Evolutionary conservation across 1,140 invertebrate species (phyloP), one percentile per base, ranked within the genome.

Genomic region (Euwallacea fornicatus): DNA sequence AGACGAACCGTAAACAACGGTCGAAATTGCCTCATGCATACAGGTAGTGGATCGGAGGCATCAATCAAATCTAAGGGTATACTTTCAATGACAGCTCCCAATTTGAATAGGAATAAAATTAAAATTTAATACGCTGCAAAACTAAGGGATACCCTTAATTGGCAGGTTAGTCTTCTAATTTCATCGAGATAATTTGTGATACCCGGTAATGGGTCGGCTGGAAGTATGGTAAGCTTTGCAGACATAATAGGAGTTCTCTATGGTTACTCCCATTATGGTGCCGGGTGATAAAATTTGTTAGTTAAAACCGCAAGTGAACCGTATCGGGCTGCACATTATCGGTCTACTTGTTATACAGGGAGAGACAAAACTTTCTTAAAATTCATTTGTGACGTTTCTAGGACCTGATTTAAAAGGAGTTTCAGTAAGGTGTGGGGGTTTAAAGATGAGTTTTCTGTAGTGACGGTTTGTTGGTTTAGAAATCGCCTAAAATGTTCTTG

Each of bases 211-310:
- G 21, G 21, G 21, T 33, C 21, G 21, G 21, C 21, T 33, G 21
- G 21, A 33, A 33, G 21, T 33, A 33, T 33, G 21, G 21, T 33
- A 33, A 33, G 21, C 21, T 33, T 33, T 33, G 21, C 21, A 33
- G 21, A 33, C 21, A 33, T 33, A 33, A 33, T 33, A 33, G 21
- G 13, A 33, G 21, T 33, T 69, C 21, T 33, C 21, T 33, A 61
- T 66, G 63, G 69, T 53, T 53, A 64, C 53, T 62, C 47, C 69
- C 63, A 71, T 71, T 71, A 71, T 60, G 55, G 63, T 41, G 55
- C 59, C 13, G 60, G 69, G 69, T 71, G 69, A 71, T 71, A 71
- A 64, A 71, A 71, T 71, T 71, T 71, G 69, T 71, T 71, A 71
- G 69, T 71, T 71, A 71, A 71, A 71, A 71, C 46, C 62, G 62